Conservation (phyloP, 2,797 vertebrate genomes). For the Tokudaia tokunoshimensis region DNA sequence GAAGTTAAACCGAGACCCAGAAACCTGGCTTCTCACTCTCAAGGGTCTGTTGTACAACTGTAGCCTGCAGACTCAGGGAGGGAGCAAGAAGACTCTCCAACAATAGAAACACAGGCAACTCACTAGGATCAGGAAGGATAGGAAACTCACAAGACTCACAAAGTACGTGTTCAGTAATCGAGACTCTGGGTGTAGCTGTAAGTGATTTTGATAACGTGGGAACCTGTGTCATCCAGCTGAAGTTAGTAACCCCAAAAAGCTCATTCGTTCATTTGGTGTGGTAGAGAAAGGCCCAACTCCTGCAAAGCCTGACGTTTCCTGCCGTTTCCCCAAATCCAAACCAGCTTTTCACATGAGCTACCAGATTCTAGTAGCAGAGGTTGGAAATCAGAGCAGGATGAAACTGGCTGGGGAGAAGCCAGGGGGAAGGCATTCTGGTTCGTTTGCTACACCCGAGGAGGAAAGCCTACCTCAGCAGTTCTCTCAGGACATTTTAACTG, state of each 20-base stretch:
- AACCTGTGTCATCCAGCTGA: neutral
- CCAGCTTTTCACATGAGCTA: neutral
- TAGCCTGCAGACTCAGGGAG: neutral
- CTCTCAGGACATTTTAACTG: constrained; percentile 83
- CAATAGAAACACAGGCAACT: neutral
- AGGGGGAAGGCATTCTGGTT: constrained; percentile 17
- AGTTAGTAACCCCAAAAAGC: neutral
- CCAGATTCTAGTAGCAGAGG: neutral
- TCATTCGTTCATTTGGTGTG: neutral
- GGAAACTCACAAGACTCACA: neutral
- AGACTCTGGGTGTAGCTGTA: neutral
- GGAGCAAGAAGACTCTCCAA: neutral
- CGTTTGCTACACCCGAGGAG: constrained; percentile 75
- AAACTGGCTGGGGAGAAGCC: constrained; percentile 61
- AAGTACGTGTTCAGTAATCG: neutral
- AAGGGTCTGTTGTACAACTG: neutral
- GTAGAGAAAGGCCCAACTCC: neutral
- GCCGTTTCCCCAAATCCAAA: neutral
- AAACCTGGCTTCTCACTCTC: neutral
- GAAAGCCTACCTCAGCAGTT: constrained; percentile 77
- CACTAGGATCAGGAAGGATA: neutral
- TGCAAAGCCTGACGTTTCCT: neutral
- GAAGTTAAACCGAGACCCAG: neutral
- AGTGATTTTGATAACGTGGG: neutral
- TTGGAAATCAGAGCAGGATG: neutral